Evolutionary conservation across 2,888 invertebrate genomes (phyloP).

Genomic region (Temnothorax ravouxi): DNA sequence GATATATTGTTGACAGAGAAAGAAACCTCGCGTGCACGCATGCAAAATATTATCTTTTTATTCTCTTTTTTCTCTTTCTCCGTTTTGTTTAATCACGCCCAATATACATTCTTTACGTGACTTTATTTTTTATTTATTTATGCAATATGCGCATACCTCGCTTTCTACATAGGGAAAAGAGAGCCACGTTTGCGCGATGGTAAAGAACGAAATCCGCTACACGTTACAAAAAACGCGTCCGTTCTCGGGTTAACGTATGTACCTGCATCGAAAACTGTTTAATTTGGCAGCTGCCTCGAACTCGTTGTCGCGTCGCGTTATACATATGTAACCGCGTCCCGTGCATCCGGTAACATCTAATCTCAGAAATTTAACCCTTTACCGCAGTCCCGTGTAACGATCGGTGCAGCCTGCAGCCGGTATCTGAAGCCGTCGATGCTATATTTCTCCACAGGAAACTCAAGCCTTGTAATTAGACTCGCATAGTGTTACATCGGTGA

Average conservation of each 20-base stretch:
- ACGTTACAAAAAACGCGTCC: not conserved
- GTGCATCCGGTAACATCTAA: slow-evolving; percentile 39
- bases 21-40: not conserved
- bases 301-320: slow-evolving; percentile 18
- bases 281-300: slow-evolving; percentile 30
- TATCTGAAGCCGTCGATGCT: slow-evolving; percentile 17
- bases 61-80: not conserved
- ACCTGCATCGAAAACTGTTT: slow-evolving; percentile 7
- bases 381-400: slow-evolving; percentile 31
- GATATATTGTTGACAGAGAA: not conserved
- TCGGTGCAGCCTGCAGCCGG: slow-evolving; percentile 7
- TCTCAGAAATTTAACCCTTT: slow-evolving; percentile 55
- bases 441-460: slow-evolving; percentile 20
- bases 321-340: slow-evolving; percentile 17
- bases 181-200: not conserved
- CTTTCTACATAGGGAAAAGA: not conserved
- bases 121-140: slow-evolving; percentile 5
- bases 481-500: slow-evolving; percentile 29
- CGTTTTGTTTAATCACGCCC: slow-evolving; percentile 39
- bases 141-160: not conserved
- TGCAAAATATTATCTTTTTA: slow-evolving; percentile 35
- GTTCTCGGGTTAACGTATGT: not conserved
- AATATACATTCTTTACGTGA: slow-evolving; percentile 13
- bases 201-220: not conserved
- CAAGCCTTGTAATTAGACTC: slow-evolving; percentile 39